Evolutionary conservation across 2,113 vertebrate genomes (phyloP), one percentile per base, ranked within the genome.

Genomic region (Edolisoma coerulescens): DNA sequence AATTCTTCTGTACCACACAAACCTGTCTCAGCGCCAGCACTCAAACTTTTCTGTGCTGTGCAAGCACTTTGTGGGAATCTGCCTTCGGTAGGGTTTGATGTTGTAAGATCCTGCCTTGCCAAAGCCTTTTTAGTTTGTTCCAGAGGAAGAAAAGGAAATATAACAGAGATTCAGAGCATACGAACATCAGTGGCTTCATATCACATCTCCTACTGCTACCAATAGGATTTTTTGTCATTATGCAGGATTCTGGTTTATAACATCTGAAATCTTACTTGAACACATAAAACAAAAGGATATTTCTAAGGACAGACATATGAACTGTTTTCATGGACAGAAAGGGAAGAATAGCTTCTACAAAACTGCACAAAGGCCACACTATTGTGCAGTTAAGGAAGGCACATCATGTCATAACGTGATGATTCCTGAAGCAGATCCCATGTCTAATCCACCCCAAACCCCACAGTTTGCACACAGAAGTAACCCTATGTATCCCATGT

Each of bases 61-160:
- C 96, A 98, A 98, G 95, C 96, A 97, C 94, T 98, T 97, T 94
- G 96, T 87, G 80, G 88, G 89, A 97, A 97, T 96, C 96, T 97
- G 97, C 91, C 96, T 97, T 95, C 60, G 97, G 93, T 96, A 44
- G 45, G n/a, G 84, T 90, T 96, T 96, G 78, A 90, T 97, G 94
- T 93, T 94, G 93, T 54, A 91, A 92, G 91, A 71, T 33, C 87
- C 84, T 18, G 69, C 45, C 49, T 93, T 96, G 93, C 94, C 97
- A 98, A 94, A 95, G 90, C 92, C 90, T 88, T 74, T 84, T 93
- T 90, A 95, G 95, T 79, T 84, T 59, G 73, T 53, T 95, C 87
- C 87, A 87, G 77, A n/a, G 65, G 4, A 3, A 1, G 1, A 84
- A 73, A 81, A 45, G 77, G 96, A 94, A 95, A 87, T 83, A 83